These are phyloP conservation scores for Ochropleura leucogaster DNA, from an alignment of 2,888 invertebrate species.

Conservation along the genomic window DNA sequence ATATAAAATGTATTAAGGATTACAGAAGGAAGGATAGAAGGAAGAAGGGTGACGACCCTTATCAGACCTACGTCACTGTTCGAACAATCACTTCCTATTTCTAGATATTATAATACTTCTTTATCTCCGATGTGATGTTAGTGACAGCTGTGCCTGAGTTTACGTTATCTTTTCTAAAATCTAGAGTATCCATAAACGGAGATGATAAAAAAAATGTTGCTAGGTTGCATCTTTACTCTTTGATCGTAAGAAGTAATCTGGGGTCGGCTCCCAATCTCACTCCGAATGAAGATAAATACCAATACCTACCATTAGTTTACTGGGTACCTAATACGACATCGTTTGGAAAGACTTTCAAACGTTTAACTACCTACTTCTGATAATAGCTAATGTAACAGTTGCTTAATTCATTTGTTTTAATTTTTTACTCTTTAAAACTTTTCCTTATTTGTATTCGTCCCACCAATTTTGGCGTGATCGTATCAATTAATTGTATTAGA, in stretches of 20 bases:
- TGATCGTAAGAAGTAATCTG: neutral
- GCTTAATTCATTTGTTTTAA: neutral
- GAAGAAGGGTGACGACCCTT: too few species aligned
- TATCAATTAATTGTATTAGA: constrained; percentile 24
- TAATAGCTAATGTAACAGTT: neutral
- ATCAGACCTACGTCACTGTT: constrained; percentile 24
- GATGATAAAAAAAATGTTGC: neutral
- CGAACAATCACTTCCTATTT: constrained; percentile 23
- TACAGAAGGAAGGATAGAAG: too few species aligned
- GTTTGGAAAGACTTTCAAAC: too few species aligned
- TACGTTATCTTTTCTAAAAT: neutral
- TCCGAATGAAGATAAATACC: too few species aligned
- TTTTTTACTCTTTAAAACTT: neutral
- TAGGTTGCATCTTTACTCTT: neutral
- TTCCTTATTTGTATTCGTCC: neutral
- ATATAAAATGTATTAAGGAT: neutral
- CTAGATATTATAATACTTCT: constrained; percentile 24
- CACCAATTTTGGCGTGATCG: neutral
- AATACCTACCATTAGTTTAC: too few species aligned
- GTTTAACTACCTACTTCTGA: too few species aligned
- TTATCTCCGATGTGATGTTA: constrained; percentile 20
- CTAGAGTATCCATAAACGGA: constrained; percentile 1
- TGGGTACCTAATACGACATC: too few species aligned
- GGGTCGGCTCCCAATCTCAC: too few species aligned
- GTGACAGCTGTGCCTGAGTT: constrained; percentile 34